Evolutionary conservation across 2,888 invertebrate species (phyloP), one percentile per base, ranked within the genome.

Genomic region (Eurytoma adleriae): DNA sequence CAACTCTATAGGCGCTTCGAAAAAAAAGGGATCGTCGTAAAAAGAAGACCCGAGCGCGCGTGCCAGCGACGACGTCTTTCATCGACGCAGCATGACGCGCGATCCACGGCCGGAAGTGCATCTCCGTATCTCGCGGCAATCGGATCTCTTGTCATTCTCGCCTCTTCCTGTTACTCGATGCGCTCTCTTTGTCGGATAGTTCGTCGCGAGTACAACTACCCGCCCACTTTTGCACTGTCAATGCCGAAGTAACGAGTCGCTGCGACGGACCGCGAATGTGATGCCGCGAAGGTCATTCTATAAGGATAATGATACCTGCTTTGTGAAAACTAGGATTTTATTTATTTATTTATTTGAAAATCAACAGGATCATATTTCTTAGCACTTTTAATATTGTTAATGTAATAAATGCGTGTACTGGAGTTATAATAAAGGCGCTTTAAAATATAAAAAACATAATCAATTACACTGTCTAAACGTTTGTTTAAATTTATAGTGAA

Each of bases 161-260:
- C 71, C 75, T 66, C 75, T 80, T 76, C 80, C 72, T 72, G 80
- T 72, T 76, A 76, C 72, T 76, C 76, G 80, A 80, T 30, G 76
- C 80, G 68, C 52, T 12, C 52, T 12, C 40, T 77, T 69, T 69
- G 76, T 76, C 52, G 40, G 27, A 18, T 40, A 54, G 54, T 18
- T 56, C 61, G 30, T 27, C 56, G 24, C 62, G 30, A 54, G 71
- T 52, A 40, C 40, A 7, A 40, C 4, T 40, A 40, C 57, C 48
- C 40, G 24, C 52, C 27, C 66, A 56, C 54, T 66, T 48, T 67
- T 13, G 54, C 30, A 5, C 20, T 18, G 16, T 30, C 62, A 56
- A 27, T 20, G 2, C 72, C 14, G 48, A 50, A 5, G 30, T 2
- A 40, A 3, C 71, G 64, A 59, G 40, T 20, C 24, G 72, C 64